Evolutionary conservation across 2,113 vertebrate species (phyloP).

Genomic region (Myrmecophaga tridactyla): DNA sequence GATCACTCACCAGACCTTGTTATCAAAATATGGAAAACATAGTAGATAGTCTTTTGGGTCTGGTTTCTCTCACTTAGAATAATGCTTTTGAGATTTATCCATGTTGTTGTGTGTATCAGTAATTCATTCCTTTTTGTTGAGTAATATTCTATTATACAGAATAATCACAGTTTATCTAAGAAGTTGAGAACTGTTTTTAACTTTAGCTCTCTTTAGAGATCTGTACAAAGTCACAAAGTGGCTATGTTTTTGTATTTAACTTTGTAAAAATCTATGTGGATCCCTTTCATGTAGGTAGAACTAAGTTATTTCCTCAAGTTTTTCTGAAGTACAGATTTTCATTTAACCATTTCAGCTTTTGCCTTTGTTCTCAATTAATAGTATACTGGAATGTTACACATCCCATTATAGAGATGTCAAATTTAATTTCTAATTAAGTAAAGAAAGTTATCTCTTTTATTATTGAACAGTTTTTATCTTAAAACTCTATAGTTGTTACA

Average conservation of each 20-base stretch:
- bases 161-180: background rate
- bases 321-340: background rate
- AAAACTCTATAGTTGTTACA: background rate
- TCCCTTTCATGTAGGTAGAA: background rate
- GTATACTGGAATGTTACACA: background rate
- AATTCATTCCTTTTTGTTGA: too few relatives aligned
- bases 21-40: background rate
- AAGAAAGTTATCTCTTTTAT: background rate
- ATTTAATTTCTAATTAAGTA: background rate
- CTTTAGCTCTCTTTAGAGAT: conserved; percentile 1
- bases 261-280: background rate
- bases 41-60: background rate
- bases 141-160: too few relatives aligned
- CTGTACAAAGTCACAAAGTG: background rate
- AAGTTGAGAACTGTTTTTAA: background rate
- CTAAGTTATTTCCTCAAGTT: background rate
- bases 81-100: too few relatives aligned
- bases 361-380: background rate
- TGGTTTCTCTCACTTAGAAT: too few relatives aligned
- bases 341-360: background rate
- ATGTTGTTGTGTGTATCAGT: too few relatives aligned
- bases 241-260: background rate
- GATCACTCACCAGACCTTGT: background rate
- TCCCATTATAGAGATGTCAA: background rate
- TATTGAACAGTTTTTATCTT: background rate